These are phyloP conservation scores for Apodemus sylvaticus DNA, from an alignment of 2,113 vertebrate species.

Conservation along the genomic window DNA sequence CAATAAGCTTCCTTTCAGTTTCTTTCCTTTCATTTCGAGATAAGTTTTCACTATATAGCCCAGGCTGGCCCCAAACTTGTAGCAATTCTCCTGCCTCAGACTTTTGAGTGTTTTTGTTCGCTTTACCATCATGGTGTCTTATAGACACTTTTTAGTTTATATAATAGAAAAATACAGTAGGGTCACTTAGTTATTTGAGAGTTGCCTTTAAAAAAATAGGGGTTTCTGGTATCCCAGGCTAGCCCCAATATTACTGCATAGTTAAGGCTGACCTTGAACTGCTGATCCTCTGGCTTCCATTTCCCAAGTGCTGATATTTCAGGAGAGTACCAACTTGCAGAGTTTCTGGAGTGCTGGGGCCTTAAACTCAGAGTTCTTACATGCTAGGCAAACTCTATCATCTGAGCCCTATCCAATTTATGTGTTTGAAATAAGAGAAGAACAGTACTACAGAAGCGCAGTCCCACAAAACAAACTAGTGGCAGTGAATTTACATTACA, in stretches of 20 bases:
- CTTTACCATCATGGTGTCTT: neutral
- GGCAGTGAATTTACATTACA: neutral
- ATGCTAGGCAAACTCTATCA: neutral
- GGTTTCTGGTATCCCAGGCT: neutral
- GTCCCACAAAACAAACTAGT: neutral
- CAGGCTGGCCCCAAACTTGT: neutral
- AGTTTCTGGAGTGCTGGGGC: neutral
- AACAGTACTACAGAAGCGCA: neutral
- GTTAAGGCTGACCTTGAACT: neutral
- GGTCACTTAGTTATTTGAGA: neutral
- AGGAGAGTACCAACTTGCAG: neutral
- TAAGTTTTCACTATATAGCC: neutral
- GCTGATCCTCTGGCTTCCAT: neutral
- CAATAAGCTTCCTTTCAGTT: neutral
- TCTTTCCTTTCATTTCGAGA: neutral
- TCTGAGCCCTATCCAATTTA: neutral
- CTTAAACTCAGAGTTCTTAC: neutral
- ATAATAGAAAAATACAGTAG: neutral
- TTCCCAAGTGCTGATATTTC: neutral
- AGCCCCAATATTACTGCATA: too few relatives aligned
- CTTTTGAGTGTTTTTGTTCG: neutral
- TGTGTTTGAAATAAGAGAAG: neutral
- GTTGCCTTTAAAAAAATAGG: neutral
- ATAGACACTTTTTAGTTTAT: slow-evolving; percentile 8
- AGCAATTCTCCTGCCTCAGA: neutral